Base-by-base conservation (phyloP, 2,888 invertebrate genomes). In the Oscheius sp. region DNA sequence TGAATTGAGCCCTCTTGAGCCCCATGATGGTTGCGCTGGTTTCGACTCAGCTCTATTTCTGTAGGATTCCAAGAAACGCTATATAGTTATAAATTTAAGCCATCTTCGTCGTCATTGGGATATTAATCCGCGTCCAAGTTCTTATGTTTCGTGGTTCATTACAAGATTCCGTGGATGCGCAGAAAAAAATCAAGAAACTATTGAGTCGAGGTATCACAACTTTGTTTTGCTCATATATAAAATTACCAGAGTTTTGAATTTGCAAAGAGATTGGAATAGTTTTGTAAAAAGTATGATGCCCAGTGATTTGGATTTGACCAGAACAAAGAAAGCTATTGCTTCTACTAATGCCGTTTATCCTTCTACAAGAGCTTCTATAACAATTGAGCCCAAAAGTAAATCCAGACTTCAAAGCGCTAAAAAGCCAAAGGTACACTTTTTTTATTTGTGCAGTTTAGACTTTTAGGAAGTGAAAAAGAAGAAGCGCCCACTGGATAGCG, bases 31-130 rank as follows among this genome's bases (percentile, higher is more conserved):
- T 18, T 77, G 77, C 46, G 79, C 76, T n/a, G 83, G 83, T 5
- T 83, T 81, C 58, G 81, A 79, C 63, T 69, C 72, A 0, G 76
- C 73, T 2, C 69, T 83, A 13, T 83, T 77, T 59, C 21, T 81
- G 72, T 77, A 18, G 13, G 77, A 45, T 6, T 49, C 1, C 29
- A 25, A 43, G 59, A 35, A 35, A 6, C 3, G 9, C 9, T 35
- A 35, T 35, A 35, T 35, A 35, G 35, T 9, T 35, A 35, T n/a
- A n/a, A n/a, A n/a, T 63, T 74, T 3, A 55, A 74, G 73, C 1
- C 86, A 86, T 74, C 66, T 86, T 27, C 79, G 80, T 29, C 81
- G 86, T 5, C 84, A 86, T 69, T 86, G 86, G 86, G 86, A 86
- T n/a, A 72, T 85, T 6, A 71, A 76, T 41, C 73, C 78, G 3